Conservation (phyloP, 2,888 invertebrate genomes). For the Mactromeris polynyma region DNA sequence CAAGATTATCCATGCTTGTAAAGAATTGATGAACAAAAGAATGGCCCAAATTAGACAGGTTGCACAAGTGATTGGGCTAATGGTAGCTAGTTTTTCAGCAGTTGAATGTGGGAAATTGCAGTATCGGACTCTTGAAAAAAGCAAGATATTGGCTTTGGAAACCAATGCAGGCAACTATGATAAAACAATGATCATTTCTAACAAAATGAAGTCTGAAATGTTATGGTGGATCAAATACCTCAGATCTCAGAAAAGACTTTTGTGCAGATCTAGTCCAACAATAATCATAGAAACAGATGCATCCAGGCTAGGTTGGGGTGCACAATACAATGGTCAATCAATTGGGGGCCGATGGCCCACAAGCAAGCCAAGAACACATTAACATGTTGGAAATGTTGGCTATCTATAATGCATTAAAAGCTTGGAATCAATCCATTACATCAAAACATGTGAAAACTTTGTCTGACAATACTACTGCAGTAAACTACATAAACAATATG, state of each 20-base stretch:
- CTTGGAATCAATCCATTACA: conserved; percentile 15
- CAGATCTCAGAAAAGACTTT: not conserved
- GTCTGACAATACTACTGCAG: not conserved
- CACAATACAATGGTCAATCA: not conserved
- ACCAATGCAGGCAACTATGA: conserved; percentile 36
- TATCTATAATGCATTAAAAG: conserved; percentile 12
- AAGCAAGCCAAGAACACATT: conserved; percentile 27
- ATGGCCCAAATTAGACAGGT: conserved; percentile 27
- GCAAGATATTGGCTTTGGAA: conserved; percentile 31
- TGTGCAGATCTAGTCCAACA: not conserved
- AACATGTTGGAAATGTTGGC: conserved; percentile 46
- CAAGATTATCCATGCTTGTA: conserved; percentile 17
- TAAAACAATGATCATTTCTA: not conserved
- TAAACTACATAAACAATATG: conserved; percentile 8
- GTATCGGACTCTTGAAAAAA: conserved; percentile 44
- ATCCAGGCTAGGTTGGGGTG: conserved; percentile 46
- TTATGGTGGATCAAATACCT: conserved; percentile 45
- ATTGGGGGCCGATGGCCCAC: conserved; percentile 41
- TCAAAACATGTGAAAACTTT: not conserved
- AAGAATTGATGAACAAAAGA: not conserved
- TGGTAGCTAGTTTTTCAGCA: conserved; percentile 50
- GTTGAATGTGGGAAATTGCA: conserved; percentile 43
- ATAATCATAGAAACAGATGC: conserved; percentile 42
- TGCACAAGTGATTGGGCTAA: conserved; percentile 42
- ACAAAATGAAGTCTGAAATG: conserved; percentile 16